A percentile compares a stretch with the other conserved stretches of the same genome.
Conservation (phyloP, 2,113 vertebrate genomes). For the Opisthocomus hoazin region DNA sequence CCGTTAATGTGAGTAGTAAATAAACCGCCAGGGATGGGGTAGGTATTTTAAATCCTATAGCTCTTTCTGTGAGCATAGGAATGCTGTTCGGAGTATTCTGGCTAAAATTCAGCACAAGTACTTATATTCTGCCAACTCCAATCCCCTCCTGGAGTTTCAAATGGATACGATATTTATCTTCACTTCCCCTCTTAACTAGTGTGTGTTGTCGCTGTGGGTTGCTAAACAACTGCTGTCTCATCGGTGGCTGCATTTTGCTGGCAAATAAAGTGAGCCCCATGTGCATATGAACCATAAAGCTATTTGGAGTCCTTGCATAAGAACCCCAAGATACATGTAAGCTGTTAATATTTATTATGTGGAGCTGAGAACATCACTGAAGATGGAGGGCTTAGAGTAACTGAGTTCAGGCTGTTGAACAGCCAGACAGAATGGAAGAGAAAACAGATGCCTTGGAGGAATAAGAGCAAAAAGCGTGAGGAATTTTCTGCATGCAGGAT, state of each 20-base stretch:
- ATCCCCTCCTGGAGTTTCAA: constrained; percentile 48
- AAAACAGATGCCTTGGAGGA: constrained; percentile 50
- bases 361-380: constrained; percentile 42
- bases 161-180: constrained; percentile 41
- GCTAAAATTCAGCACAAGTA: constrained; percentile 11
- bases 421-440: constrained; percentile 44
- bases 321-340: constrained; percentile 52
- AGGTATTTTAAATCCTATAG: constrained; percentile 23
- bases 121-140: constrained; percentile 32
- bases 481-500: constrained; percentile 46
- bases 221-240: constrained; percentile 57
- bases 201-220: constrained; percentile 39
- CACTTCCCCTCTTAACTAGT: not conserved
- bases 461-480: constrained; percentile 35
- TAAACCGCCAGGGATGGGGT: not conserved
- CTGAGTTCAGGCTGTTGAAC: constrained; percentile 24
- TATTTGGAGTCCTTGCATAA: constrained; percentile 40
- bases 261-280: not conserved
- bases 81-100: not conserved
- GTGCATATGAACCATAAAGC: constrained; percentile 9
- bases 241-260: not conserved
- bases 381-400: constrained; percentile 52
- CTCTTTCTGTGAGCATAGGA: constrained; percentile 10
- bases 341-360: constrained; percentile 59
- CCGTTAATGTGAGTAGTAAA: not conserved